These are phyloP conservation scores for Dolichomitus sp. DNA, from an alignment of 2,888 invertebrate species.

Conservation along the genomic window DNA sequence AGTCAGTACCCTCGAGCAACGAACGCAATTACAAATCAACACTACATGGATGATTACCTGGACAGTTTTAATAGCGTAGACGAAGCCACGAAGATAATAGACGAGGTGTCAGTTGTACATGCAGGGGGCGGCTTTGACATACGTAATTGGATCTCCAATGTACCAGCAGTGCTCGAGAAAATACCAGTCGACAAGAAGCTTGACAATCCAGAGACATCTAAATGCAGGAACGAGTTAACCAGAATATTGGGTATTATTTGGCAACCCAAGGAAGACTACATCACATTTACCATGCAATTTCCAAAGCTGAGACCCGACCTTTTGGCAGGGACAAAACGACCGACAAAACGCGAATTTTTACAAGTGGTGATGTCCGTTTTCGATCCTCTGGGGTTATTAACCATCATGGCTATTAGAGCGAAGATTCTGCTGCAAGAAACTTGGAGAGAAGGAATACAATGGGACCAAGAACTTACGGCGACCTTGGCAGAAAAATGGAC, in stretches of 20 bases:
- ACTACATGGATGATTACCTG: slow-evolving; percentile 72
- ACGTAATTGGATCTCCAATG: slow-evolving; percentile 13
- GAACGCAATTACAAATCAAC: too few relatives aligned
- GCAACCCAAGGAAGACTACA: slow-evolving; percentile 51
- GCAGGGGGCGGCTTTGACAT: slow-evolving; percentile 23
- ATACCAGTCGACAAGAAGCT: slow-evolving; percentile 21
- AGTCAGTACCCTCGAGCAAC: too few relatives aligned
- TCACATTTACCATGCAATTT: background rate
- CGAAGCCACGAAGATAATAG: slow-evolving; percentile 3
- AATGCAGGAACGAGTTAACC: slow-evolving; percentile 54
- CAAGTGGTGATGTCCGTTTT: slow-evolving; percentile 71
- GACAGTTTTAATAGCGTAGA: slow-evolving; percentile 52
- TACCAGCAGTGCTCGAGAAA: background rate
- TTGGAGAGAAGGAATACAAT: slow-evolving; percentile 62
- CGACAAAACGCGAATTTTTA: slow-evolving; percentile 69
- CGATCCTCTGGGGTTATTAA: slow-evolving; percentile 73
- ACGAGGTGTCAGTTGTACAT: slow-evolving; percentile 4
- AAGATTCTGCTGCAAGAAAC: slow-evolving; percentile 71
- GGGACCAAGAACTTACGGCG: slow-evolving; percentile 62
- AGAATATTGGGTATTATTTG: slow-evolving; percentile 71
- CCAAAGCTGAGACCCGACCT: slow-evolving; percentile 22
- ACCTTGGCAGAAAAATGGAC: slow-evolving; percentile 50
- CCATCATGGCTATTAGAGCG: slow-evolving; percentile 63
- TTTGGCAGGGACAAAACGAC: slow-evolving; percentile 43
- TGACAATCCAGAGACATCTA: slow-evolving; percentile 68